Base-by-base conservation (phyloP, 2,113 vertebrate species). In the Amphilophus citrinellus region DNA sequence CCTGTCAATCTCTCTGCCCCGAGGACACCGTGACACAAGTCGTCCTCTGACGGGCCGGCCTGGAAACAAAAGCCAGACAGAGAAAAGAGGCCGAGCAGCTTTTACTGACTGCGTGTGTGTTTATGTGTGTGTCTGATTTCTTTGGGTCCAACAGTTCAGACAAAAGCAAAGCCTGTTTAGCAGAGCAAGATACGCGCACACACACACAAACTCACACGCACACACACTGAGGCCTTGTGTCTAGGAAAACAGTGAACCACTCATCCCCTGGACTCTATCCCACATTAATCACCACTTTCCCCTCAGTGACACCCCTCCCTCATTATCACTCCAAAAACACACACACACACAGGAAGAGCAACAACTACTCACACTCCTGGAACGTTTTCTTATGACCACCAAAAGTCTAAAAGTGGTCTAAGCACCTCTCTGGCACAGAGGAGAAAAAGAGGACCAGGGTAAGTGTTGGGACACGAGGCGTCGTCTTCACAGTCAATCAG, bases 241-340 rank as follows among this genome's bases (percentile, higher is more conserved):
- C 53, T 53, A 6, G 77, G 89, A 82, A 84, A 94, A 95, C 95
- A 93, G 85, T 86, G 87, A 83, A 65, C 83, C 91, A 91, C 89
- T 94, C 87, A 90, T 87, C 61, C 84, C 65, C 79, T 53, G 65
- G 83, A 83, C 81, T 84, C 18, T 60, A 39, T 75, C 73, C 90
- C 88, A 88, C 83, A 91, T 90, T 83, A 91, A 92, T 93, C 87
- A 89, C 65, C 62, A 60, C 89, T n/a, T 82, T 91, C 71, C 77
- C 84, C 79, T 89, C 75, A 61, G 76, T 66, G 79, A 85, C 88
- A 78, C 77, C 82, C 76, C 77, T 82, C 63, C 63, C 39, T 84
- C 71, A 83, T 61, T 77, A 71, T 78, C 84, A 63, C 63, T 17
- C 30, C 8, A 50, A 44, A 80, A 39, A 77, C 84, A 90, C 62